Conservation (phyloP, 2,888 invertebrate species). For the Hipparchia sbordonii region DNA sequence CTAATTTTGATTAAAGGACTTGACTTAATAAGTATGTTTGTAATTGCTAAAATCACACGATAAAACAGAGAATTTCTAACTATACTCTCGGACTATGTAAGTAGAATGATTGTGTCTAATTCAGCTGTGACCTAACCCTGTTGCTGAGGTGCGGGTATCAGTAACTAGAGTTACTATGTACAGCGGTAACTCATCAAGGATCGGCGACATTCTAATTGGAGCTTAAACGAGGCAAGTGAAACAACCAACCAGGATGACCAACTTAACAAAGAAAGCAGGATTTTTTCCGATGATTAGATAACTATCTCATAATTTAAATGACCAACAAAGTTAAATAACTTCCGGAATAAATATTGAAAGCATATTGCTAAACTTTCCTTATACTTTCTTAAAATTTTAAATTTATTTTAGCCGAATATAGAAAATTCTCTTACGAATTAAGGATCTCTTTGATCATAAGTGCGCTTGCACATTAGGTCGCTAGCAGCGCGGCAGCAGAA, state of each 20-base stretch:
- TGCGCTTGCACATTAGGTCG: no score
- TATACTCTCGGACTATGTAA: background rate
- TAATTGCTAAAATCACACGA: background rate
- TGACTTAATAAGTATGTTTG: no score
- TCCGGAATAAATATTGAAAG: no score
- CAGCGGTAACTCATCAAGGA: slow-evolving; percentile 25
- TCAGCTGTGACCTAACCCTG: background rate
- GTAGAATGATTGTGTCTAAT: slow-evolving; percentile 9
- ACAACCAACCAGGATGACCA: slow-evolving; percentile 21
- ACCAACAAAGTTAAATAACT: no score
- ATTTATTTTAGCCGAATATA: no score
- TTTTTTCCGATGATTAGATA: background rate
- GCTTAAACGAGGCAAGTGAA: slow-evolving; percentile 34
- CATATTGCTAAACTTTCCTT: no score
- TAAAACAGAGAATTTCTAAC: background rate
- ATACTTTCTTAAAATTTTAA: no score
- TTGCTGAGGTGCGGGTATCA: background rate
- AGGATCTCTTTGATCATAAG: no score
- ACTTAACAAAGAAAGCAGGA: background rate
- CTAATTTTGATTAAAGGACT: no score
- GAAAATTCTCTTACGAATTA: no score
- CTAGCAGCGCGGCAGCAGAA: no score
- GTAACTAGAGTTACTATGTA: slow-evolving; percentile 1
- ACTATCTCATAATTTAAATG: no score
- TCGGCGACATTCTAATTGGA: slow-evolving; percentile 35